Evolutionary conservation across 2,113 vertebrate genomes (phyloP), one percentile per base, ranked within the genome.

Genomic region (Oriolus oriolus): DNA sequence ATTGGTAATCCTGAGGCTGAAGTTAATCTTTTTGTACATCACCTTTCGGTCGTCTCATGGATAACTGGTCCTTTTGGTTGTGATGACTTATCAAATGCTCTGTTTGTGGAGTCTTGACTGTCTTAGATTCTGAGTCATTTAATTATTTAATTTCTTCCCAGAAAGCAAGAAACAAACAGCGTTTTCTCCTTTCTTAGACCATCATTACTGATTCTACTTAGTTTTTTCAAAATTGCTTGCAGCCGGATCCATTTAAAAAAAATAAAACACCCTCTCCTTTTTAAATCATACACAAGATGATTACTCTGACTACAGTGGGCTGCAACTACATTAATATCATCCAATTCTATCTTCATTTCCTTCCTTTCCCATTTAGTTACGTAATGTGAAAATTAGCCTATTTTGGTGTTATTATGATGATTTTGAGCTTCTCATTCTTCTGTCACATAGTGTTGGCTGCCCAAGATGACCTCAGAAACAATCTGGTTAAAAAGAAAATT

Each of bases 291-390:
- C 98, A 97, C 96, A 98, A 99, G 98, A 99, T 98, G 98, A 99
- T 98, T 98, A 96, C 97, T 99, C 98, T 98, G 91, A 95, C 95
- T 97, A 73, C 92, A 97, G 95, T 94, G 98, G 98, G 98, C 98
- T 99, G 97, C 98, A 98, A 98, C 99, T 99, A 98, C 98, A 97
- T 98, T 98, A 98, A 98, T 99, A 99, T 98, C 96, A 98, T 98
- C 97, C 98, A 98, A 97, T 98, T 97, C 98, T 98, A 98, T 98
- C 98, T 99, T 98, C 96, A 98, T 98, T 98, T 98, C 97, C 98
- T 98, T 98, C 97, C 98, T 98, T 98, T 97, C 98, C 97, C 97
- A 98, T 98, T 98, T 98, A 99, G 98, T 97, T 97, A 88, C 30
- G 95, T 99, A 99, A 99, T 99, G 98, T 98, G 98, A 98, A 99